Percentiles rank a stretch among this genome's conserved stretches.
Conservation (phyloP, 2,888 invertebrate genomes). For the Epirrhoe alternata region DNA sequence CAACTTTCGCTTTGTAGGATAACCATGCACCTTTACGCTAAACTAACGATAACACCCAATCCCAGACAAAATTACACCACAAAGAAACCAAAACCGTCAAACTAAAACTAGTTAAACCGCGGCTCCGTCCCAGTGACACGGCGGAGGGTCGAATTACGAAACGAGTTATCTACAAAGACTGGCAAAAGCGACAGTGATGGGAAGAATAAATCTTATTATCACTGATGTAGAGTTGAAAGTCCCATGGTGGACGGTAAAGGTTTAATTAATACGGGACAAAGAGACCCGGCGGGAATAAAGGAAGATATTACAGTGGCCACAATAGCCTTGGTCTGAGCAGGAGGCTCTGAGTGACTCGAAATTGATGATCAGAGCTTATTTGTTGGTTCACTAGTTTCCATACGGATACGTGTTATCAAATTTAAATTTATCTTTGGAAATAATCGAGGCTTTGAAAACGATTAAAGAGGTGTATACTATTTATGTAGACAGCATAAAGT, state of each 20-base stretch:
- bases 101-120: slow-evolving; percentile 36
- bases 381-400: slow-evolving; percentile 22
- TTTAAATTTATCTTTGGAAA: not conserved
- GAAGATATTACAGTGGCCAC: slow-evolving; percentile 56
- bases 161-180: slow-evolving; percentile 37
- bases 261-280: slow-evolving; percentile 64
- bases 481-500: not conserved
- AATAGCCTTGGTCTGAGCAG: slow-evolving; percentile 44
- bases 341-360: slow-evolving; percentile 31
- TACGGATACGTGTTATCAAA: slow-evolving; percentile 13
- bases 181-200: not conserved
- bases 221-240: slow-evolving; percentile 13
- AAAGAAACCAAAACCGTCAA: slow-evolving; percentile 32
- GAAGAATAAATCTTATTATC: slow-evolving; percentile 2
- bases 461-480: not conserved
- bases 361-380: slow-evolving; percentile 33
- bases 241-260: slow-evolving; percentile 33
- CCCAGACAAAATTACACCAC: slow-evolving; percentile 30
- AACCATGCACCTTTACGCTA: not conserved
- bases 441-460: not conserved
- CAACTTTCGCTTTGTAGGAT: not conserved
- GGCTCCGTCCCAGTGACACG: slow-evolving; percentile 27
- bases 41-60: slow-evolving; percentile 26
- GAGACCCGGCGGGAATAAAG: slow-evolving; percentile 47
- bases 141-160: slow-evolving; percentile 38